Evolutionary conservation across 2,888 invertebrate genomes (phyloP).

Genomic region (Phortica magna): DNA sequence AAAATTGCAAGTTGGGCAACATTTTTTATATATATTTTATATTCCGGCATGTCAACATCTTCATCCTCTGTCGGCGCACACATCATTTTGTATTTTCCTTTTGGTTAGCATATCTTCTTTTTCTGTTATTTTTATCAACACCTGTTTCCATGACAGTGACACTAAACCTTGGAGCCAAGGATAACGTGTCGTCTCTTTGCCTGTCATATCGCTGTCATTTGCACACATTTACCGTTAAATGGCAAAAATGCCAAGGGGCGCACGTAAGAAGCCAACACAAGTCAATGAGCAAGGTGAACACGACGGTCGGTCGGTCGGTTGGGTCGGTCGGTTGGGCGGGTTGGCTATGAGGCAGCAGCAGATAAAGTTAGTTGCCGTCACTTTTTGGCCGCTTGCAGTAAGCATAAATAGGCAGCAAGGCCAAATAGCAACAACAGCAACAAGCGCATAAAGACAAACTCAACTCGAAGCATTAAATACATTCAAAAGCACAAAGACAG

Average conservation of each 20-base stretch:
- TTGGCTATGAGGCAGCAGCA: not conserved
- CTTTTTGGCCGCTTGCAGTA: not conserved
- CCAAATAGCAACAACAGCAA: not conserved
- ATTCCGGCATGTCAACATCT: not conserved
- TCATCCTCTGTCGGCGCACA: not conserved
- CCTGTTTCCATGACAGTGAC: slow-evolving; percentile 62
- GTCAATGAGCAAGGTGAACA: not conserved
- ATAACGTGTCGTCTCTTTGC: slow-evolving; percentile 53
- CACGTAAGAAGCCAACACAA: slow-evolving; percentile 11
- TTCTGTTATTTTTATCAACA: slow-evolving; percentile 54
- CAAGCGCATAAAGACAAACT: not conserved
- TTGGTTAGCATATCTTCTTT: slow-evolving; percentile 64
- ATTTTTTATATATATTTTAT: not conserved
- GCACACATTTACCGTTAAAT: slow-evolving; percentile 62
- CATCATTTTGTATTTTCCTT: not conserved
- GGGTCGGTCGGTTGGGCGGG: not conserved
- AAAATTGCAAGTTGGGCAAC: not conserved
- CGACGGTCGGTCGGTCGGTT: not conserved
- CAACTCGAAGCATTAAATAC: not conserved
- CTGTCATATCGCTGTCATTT: slow-evolving; percentile 68
- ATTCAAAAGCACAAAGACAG: not conserved
- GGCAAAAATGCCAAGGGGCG: slow-evolving; percentile 36
- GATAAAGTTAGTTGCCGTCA: not conserved
- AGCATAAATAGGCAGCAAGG: slow-evolving; percentile 6
- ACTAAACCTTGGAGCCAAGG: slow-evolving; percentile 61